A percentile compares a stretch with the other conserved stretches of the same genome.
These are phyloP conservation scores for Neuroterus valhalla DNA, from an alignment of 1,140 invertebrate genomes.

Conservation along the genomic window DNA sequence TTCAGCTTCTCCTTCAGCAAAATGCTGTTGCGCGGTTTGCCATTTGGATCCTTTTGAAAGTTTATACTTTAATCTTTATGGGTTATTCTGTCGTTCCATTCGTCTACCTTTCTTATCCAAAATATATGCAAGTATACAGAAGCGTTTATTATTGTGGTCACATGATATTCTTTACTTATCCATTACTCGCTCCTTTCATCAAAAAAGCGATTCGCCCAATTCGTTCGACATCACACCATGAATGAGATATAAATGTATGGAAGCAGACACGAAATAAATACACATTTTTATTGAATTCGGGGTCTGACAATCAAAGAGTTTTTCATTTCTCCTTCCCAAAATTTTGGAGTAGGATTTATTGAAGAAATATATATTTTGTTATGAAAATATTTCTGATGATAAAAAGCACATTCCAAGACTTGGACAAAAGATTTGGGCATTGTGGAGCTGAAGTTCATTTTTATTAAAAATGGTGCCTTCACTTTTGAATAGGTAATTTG, in stretches of 20 bases:
- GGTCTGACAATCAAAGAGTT: too few relatives aligned
- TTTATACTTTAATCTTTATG: conserved; percentile 88
- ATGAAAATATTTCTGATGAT: too few relatives aligned
- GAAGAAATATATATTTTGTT: too few relatives aligned
- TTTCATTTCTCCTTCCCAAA: too few relatives aligned
- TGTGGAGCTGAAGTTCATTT: too few relatives aligned
- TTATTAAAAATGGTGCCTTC: too few relatives aligned
- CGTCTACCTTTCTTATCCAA: conserved; percentile 81
- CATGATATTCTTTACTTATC: conserved; percentile 79
- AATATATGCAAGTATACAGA: conserved; percentile 79
- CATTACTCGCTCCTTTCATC: conserved; percentile 72
- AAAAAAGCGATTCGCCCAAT: conserved; percentile 61
- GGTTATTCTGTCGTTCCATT: conserved; percentile 91
- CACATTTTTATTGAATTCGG: too few relatives aligned
- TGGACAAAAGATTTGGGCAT: too few relatives aligned
- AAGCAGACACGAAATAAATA: too few relatives aligned
- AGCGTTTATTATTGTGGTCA: conserved; percentile 81
- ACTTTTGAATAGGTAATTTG: too few relatives aligned
- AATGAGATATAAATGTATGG: conserved; percentile 34
- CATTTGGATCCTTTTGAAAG: conserved; percentile 80
- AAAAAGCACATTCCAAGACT: too few relatives aligned
- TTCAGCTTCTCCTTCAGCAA: conserved; percentile 70
- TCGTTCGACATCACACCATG: conserved; percentile 46
- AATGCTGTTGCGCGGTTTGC: conserved; percentile 64
- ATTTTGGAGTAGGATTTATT: too few relatives aligned